phyloP scores from a whole-genome alignment of 2,888 invertebrate species.

The Drosophila recens region DNA sequence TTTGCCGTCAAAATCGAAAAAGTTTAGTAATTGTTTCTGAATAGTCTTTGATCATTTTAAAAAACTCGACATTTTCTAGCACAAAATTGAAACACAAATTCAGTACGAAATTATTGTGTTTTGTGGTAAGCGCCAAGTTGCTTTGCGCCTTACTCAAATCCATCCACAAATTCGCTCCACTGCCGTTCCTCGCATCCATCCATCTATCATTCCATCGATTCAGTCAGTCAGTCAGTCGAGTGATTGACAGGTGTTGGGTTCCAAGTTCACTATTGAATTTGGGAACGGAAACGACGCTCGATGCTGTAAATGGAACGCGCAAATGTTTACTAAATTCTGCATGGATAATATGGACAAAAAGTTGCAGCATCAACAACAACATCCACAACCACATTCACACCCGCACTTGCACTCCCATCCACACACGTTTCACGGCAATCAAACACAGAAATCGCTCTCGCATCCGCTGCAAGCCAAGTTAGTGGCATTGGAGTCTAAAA shows the following conservation, averaged over 20 bases:
- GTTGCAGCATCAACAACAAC: conserved; percentile 30
- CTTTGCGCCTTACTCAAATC: conserved; percentile 44
- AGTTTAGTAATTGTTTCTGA: conserved; percentile 43
- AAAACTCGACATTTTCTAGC: conserved; percentile 55
- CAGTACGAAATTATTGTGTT: conserved; percentile 72
- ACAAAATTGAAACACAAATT: conserved; percentile 70
- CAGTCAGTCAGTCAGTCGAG: background rate
- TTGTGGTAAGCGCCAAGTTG: conserved; percentile 55
- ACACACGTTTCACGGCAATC: conserved; percentile 9
- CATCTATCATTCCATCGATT: background rate
- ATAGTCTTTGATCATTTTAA: conserved; percentile 48
- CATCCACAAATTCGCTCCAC: conserved; percentile 29
- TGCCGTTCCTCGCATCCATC: conserved; percentile 22
- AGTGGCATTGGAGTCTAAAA: conserved; percentile 30
- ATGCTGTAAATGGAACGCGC: conserved; percentile 56
- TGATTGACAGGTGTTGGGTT: background rate
- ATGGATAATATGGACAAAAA: conserved; percentile 67
- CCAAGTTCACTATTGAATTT: background rate
- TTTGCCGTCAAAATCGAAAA: conserved; percentile 49
- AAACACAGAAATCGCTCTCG: conserved; percentile 18
- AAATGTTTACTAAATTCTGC: conserved; percentile 55
- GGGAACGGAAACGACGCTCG: background rate
- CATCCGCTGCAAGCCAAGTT: conserved; percentile 40
- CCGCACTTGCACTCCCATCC: background rate
- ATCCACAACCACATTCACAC: conserved; percentile 16